Evolutionary conservation across 1,140 invertebrate species (phyloP).

Genomic region (Heliconius eleuchia): DNA sequence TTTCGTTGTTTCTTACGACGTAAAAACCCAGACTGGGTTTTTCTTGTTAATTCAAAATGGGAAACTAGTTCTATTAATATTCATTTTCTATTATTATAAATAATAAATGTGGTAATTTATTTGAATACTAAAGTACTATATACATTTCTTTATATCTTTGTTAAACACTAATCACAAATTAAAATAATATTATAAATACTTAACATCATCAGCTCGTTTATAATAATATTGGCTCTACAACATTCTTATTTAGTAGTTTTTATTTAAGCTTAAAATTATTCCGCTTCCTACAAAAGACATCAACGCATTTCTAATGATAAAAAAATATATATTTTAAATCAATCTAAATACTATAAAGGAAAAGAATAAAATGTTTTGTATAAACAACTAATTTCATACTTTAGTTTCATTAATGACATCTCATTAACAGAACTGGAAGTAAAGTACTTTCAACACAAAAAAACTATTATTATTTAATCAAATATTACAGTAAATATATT

Average conservation of each 20-base stretch:
- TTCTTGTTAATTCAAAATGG: constrained; percentile 18
- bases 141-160: neutral
- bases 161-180: neutral
- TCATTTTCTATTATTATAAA: constrained; percentile 9
- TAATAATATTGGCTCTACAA: neutral
- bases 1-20: constrained; percentile 8
- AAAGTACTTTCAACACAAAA: no score
- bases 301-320: constrained; percentile 34
- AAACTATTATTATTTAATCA: no score
- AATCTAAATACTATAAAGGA: neutral
- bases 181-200: neutral
- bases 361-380: no score
- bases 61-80: constrained; percentile 23
- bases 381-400: no score
- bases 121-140: neutral
- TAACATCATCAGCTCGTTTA: neutral
- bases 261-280: constrained; percentile 16
- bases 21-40: constrained; percentile 28
- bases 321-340: neutral
- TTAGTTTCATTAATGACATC: no score
- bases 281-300: constrained; percentile 40
- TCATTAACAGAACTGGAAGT: no score
- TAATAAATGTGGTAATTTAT: neutral
- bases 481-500: no score
- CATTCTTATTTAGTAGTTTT: neutral